Percentiles rank a stretch among this genome's conserved stretches.
These are phyloP conservation scores for Cheilosia variabilis DNA, from an alignment of 2,888 invertebrate genomes.

Conservation along the genomic window DNA sequence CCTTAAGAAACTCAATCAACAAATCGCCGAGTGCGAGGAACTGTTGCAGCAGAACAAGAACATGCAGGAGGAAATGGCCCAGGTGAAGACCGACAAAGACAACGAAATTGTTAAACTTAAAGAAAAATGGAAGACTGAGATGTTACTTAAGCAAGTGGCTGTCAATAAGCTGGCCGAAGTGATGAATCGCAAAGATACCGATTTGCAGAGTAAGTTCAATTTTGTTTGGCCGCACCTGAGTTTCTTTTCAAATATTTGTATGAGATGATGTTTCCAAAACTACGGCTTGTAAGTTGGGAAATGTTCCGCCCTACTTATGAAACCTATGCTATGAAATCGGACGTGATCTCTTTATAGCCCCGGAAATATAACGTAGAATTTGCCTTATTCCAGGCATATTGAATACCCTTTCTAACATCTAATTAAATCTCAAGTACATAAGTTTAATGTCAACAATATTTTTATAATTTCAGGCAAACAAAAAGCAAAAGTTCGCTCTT, in stretches of 20 bases:
- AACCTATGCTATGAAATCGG: too few relatives aligned
- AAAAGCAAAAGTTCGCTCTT: slow-evolving; percentile 91
- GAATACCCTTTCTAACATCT: too few relatives aligned
- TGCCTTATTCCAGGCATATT: too few relatives aligned
- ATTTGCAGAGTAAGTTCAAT: slow-evolving; percentile 85
- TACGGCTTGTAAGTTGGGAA: too few relatives aligned
- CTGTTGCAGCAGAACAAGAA: slow-evolving; percentile 90
- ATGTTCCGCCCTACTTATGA: too few relatives aligned
- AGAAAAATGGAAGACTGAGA: slow-evolving; percentile 93
- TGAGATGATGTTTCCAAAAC: too few relatives aligned
- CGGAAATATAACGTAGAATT: too few relatives aligned
- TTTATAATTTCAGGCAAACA: slow-evolving; percentile 86
- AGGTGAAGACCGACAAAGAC: slow-evolving; percentile 86
- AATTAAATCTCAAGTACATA: too few relatives aligned
- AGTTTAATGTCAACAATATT: too few relatives aligned
- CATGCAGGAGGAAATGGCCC: slow-evolving; percentile 90
- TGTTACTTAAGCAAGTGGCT: slow-evolving; percentile 95
- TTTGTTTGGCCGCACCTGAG: background rate
- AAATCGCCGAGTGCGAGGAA: slow-evolving; percentile 91
- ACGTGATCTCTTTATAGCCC: too few relatives aligned
- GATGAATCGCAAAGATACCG: slow-evolving; percentile 93
- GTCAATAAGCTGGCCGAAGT: slow-evolving; percentile 99
- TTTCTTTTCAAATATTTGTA: too few relatives aligned
- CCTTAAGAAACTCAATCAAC: slow-evolving; percentile 87
- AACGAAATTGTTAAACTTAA: slow-evolving; percentile 92